Evolutionary conservation across 1,140 invertebrate species (phyloP).

Genomic region (Drosophila novamexicana): DNA sequence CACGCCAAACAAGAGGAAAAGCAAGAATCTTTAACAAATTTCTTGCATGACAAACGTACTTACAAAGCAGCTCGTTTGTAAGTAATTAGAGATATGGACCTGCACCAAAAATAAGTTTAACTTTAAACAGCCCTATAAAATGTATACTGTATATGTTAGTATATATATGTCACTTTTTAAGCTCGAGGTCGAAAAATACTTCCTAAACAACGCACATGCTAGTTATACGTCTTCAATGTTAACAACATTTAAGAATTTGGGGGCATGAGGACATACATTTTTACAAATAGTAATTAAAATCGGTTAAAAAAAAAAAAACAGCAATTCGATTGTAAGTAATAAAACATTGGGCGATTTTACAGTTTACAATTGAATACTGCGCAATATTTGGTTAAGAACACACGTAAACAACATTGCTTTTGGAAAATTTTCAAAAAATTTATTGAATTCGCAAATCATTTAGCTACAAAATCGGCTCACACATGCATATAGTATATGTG

Average conservation of each 20-base stretch:
- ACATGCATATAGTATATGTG: background rate
- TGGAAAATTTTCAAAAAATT: background rate
- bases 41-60: background rate
- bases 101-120: too few species aligned
- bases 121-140: too few species aligned
- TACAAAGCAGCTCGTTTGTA: background rate
- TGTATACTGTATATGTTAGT: too few species aligned
- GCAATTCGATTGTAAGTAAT: background rate
- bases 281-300: background rate
- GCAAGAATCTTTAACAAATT: background rate
- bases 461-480: background rate
- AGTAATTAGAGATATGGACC: background rate
- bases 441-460: slow-evolving; percentile 17
- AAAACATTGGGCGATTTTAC: too few species aligned
- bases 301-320: background rate
- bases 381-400: slow-evolving; percentile 3
- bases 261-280: too few species aligned
- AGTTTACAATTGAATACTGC: background rate
- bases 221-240: too few species aligned
- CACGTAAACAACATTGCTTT: slow-evolving; percentile 1
- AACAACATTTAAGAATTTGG: too few species aligned
- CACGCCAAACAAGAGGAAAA: background rate
- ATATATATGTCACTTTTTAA: too few species aligned
- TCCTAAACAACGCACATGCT: too few species aligned
- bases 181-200: too few species aligned